Percentiles rank a stretch among this genome's conserved stretches.
phyloP scores from a whole-genome alignment of 1,140 invertebrate species.

The Heliothis virescens region DNA sequence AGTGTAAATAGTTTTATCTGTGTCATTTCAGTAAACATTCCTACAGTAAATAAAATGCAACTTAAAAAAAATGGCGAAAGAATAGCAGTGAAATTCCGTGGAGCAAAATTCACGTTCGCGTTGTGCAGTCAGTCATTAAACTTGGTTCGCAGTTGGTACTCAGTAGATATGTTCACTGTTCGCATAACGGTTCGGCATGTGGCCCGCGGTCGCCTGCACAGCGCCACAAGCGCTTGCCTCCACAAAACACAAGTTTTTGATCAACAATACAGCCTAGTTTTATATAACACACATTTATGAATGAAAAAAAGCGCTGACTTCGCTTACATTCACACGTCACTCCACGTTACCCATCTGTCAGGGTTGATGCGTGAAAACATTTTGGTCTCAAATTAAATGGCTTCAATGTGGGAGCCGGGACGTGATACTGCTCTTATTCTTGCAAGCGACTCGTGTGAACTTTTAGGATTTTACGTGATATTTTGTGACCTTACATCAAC shows the following conservation, averaged over 20 bases:
- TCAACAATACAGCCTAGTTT: constrained; percentile 27
- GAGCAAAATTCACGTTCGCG: constrained; percentile 58
- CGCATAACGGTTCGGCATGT: constrained; percentile 62
- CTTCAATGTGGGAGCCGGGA: constrained; percentile 47
- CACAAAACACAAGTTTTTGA: constrained; percentile 42
- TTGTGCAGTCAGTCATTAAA: constrained; percentile 69
- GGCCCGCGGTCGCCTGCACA: constrained; percentile 48
- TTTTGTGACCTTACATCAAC: constrained; percentile 2
- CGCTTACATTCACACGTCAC: constrained; percentile 42
- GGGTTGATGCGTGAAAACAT: constrained; percentile 48
- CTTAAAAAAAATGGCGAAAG: constrained; percentile 7
- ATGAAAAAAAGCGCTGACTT: constrained; percentile 40
- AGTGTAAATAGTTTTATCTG: no score
- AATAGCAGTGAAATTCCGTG: constrained; percentile 14
- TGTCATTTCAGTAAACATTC: constrained; percentile 9
- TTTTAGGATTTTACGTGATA: constrained; percentile 24
- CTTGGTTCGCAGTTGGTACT: constrained; percentile 47
- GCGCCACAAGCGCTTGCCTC: constrained; percentile 45
- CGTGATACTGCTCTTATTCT: constrained; percentile 31
- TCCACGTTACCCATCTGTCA: constrained; percentile 48
- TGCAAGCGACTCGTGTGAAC: constrained; percentile 28
- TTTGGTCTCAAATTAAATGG: constrained; percentile 50
- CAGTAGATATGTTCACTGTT: constrained; percentile 56
- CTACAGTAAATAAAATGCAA: neutral
- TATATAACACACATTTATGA: constrained; percentile 24